These are phyloP conservation scores for Hyphantria cunea DNA, from an alignment of 1,140 invertebrate genomes.

Conservation along the genomic window DNA sequence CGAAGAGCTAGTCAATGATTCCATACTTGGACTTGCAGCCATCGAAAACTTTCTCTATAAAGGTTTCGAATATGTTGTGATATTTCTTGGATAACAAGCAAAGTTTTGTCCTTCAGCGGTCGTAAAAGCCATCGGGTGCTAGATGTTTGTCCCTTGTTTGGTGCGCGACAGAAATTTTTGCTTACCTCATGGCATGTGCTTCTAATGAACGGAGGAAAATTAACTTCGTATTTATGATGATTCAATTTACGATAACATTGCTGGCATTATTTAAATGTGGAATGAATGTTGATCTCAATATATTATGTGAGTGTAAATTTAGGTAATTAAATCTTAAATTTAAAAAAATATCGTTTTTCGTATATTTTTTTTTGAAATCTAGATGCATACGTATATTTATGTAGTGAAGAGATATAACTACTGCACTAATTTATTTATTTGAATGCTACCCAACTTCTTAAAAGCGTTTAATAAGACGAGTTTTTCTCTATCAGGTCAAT, in stretches of 20 bases:
- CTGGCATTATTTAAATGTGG: constrained; percentile 11
- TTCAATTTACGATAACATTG: constrained; percentile 10
- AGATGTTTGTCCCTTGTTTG: constrained; percentile 38
- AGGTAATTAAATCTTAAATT: too few species aligned
- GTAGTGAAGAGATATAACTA: too few species aligned
- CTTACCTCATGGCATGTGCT: constrained; percentile 14
- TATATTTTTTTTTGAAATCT: too few species aligned
- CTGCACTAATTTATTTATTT: too few species aligned
- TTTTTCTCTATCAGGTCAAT: constrained; percentile 16
- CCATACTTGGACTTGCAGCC: constrained; percentile 41
- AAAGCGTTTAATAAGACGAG: constrained; percentile 18
- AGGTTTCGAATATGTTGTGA: constrained; percentile 52
- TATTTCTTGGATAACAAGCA: constrained; percentile 70
- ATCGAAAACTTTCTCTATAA: constrained; percentile 63
- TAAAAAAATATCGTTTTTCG: too few species aligned
- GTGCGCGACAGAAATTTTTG: constrained; percentile 31
- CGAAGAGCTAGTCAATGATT: constrained; percentile 44
- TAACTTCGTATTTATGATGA: constrained; percentile 10
- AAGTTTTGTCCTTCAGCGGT: constrained; percentile 53
- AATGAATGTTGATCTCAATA: not conserved
- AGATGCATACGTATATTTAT: too few species aligned
- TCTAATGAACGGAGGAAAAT: constrained; percentile 6
- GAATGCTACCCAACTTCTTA: too few species aligned
- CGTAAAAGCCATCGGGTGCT: constrained; percentile 34
- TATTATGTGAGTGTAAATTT: too few species aligned